These are phyloP conservation scores for Epizoanthus scotinus DNA, from an alignment of 92 coral and sea anemone genomes.

Conservation along the genomic window DNA sequence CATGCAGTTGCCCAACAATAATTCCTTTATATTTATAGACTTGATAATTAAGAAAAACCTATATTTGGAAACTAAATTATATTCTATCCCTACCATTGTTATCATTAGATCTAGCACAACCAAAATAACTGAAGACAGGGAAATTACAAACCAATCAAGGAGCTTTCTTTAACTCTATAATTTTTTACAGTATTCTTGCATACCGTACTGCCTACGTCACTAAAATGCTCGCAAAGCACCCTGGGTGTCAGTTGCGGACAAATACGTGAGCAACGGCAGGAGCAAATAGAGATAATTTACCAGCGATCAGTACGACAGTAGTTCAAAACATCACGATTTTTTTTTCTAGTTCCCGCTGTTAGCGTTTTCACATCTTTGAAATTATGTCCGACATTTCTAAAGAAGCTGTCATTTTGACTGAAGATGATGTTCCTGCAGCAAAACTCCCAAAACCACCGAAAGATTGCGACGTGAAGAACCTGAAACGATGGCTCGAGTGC, in stretches of 20 bases:
- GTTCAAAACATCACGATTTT: conserved; percentile 4
- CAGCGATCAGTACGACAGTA: not conserved
- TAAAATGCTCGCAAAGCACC: conserved; percentile 15
- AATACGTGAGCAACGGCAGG: conserved; percentile 22
- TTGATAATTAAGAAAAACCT: too few relatives aligned
- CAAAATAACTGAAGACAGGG: too few relatives aligned
- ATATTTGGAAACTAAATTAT: too few relatives aligned
- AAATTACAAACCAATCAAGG: too few relatives aligned
- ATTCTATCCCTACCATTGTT: too few relatives aligned
- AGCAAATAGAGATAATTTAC: not conserved
- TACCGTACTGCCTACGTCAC: conserved; percentile 18
- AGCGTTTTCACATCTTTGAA: conserved; percentile 7
- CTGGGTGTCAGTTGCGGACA: conserved; percentile 23
- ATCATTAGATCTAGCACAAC: too few relatives aligned
- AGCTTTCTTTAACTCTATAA: too few relatives aligned
- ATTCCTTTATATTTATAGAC: too few relatives aligned
- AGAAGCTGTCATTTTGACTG: conserved; percentile 7
- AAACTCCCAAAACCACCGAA: not conserved
- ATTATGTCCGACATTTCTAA: not conserved
- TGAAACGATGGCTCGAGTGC: conserved; percentile 11
- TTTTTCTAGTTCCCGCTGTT: conserved; percentile 9
- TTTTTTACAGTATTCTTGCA: too few relatives aligned
- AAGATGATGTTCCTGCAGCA: conserved; percentile 19
- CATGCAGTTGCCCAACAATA: too few relatives aligned
- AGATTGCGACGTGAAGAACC: not conserved